phyloP scores from a whole-genome alignment of 2,113 vertebrate species.

The Festucalex cinctus region DNA sequence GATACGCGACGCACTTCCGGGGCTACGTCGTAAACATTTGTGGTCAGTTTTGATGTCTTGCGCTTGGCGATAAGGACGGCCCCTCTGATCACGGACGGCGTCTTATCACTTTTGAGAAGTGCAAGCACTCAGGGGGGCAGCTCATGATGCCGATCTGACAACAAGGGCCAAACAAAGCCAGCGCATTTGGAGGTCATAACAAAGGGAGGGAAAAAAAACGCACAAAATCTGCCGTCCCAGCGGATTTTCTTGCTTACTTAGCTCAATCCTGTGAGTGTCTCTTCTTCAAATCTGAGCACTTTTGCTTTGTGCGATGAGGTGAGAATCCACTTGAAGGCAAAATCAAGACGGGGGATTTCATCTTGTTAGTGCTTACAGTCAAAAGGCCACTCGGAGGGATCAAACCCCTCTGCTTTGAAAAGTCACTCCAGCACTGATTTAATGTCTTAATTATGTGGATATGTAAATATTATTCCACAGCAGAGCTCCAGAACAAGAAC shows the following conservation, averaged over 20 bases:
- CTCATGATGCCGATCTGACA: conserved; percentile 53
- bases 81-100: conserved; percentile 41
- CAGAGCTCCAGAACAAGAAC: too few relatives aligned
- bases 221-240: conserved; percentile 35
- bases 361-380: conserved; percentile 26
- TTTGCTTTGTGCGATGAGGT: conserved; percentile 27
- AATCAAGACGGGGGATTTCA: conserved; percentile 28
- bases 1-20: conserved; percentile 29
- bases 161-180: conserved; percentile 36
- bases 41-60: conserved; percentile 52
- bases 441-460: too few relatives aligned
- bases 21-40: conserved; percentile 43
- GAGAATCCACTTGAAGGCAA: conserved; percentile 50
- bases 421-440: too few relatives aligned
- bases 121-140: conserved; percentile 36
- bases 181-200: conserved; percentile 42
- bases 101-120: conserved; percentile 4
- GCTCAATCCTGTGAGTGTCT: conserved; percentile 32
- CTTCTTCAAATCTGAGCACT: conserved; percentile 39
- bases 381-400: conserved; percentile 29
- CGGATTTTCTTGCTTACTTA: conserved; percentile 52
- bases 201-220: conserved; percentile 55
- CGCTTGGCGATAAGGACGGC: conserved; percentile 37
- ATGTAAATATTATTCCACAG: too few relatives aligned
- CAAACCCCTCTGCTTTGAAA: conserved; percentile 12